Evolutionary conservation across 2,888 invertebrate species (phyloP).

Genomic region (Eupithecia dodoneata): DNA sequence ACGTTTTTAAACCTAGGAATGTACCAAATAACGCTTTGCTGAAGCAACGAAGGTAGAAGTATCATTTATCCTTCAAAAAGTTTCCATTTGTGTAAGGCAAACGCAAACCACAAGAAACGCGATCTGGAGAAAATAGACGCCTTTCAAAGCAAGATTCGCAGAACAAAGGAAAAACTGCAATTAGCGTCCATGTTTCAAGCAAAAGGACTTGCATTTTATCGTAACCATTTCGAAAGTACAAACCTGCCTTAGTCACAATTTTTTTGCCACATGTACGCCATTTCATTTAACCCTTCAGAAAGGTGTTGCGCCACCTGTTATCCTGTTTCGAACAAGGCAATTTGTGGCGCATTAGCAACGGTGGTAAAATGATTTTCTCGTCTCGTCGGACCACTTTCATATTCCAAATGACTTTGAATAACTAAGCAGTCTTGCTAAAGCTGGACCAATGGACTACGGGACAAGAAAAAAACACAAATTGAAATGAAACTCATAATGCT

Average conservation of each 20-base stretch:
- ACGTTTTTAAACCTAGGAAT: background rate
- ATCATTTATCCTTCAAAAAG: background rate
- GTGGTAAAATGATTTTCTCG: slow-evolving; percentile 34
- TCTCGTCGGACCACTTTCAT: slow-evolving; percentile 25
- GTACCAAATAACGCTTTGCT: background rate
- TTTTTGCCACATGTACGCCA: slow-evolving; percentile 36
- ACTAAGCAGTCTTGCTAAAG: slow-evolving; percentile 13
- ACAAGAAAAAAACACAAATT: background rate
- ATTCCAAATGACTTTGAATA: slow-evolving; percentile 19
- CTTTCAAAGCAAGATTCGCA: background rate
- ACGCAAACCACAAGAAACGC: background rate
- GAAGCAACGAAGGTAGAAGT: background rate
- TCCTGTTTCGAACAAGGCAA: slow-evolving; percentile 49
- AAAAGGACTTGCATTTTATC: slow-evolving; percentile 12
- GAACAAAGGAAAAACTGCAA: slow-evolving; percentile 18
- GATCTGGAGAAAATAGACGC: background rate
- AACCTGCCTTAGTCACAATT: slow-evolving; percentile 25
- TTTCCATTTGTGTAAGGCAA: background rate
- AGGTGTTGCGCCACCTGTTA: slow-evolving; percentile 57
- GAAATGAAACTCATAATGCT: background rate
- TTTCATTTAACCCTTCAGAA: slow-evolving; percentile 42
- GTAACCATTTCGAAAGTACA: slow-evolving; percentile 28
- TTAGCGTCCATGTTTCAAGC: slow-evolving; percentile 6
- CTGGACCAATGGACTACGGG: slow-evolving; percentile 1
- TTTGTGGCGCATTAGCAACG: slow-evolving; percentile 42